A percentile compares a stretch with the other conserved stretches of the same genome.
Conservation (phyloP, 2,888 invertebrate species). For the Pollenia amentaria region DNA sequence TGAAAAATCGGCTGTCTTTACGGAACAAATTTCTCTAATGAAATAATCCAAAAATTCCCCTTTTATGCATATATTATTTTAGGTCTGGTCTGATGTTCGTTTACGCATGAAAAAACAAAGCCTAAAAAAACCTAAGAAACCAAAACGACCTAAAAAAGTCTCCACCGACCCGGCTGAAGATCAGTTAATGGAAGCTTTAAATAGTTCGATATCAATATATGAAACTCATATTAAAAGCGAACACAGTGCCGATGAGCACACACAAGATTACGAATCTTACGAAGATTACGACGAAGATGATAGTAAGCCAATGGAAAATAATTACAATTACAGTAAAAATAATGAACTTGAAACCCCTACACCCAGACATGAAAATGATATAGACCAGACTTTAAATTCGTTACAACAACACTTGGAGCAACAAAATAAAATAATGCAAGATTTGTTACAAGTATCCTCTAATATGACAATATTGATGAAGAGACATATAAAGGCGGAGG, state of each 20-base stretch:
- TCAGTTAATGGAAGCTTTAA: constrained; percentile 61
- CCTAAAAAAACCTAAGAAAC: background rate
- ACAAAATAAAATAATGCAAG: constrained; percentile 47
- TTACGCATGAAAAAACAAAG: constrained; percentile 64
- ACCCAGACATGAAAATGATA: constrained; percentile 17
- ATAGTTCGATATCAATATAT: constrained; percentile 65
- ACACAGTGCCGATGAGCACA: constrained; percentile 13
- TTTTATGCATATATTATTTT: constrained; percentile 41
- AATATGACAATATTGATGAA: constrained; percentile 50
- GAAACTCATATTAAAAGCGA: constrained; percentile 32
- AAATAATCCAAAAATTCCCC: constrained; percentile 37
- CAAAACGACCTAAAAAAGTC: constrained; percentile 41
- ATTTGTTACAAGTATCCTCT: constrained; percentile 33
- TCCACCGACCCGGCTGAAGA: constrained; percentile 60
- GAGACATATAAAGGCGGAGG: constrained; percentile 46
- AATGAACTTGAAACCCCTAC: background rate
- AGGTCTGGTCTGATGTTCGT: constrained; percentile 73
- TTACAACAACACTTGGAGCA: constrained; percentile 46
- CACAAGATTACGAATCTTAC: constrained; percentile 25
- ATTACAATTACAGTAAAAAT: background rate
- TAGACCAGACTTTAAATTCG: constrained; percentile 25
- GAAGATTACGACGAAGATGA: constrained; percentile 21
- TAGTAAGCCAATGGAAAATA: constrained; percentile 3
- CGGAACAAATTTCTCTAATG: no score
- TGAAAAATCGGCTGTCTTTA: no score